These are phyloP conservation scores for Clunio marinus DNA, from an alignment of 2,888 invertebrate genomes.

Conservation along the genomic window DNA sequence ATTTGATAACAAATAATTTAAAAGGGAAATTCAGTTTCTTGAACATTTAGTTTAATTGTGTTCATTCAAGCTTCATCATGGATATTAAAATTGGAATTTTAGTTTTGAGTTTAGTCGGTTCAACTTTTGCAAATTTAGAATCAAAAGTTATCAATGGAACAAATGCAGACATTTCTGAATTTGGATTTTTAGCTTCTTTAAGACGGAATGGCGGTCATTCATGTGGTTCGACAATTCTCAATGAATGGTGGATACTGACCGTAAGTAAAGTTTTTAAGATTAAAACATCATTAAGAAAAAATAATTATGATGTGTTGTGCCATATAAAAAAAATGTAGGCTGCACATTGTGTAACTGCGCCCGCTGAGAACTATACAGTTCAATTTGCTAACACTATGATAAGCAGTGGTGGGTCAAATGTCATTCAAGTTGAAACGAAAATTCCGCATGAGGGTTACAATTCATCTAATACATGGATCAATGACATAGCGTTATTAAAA, in stretches of 20 bases:
- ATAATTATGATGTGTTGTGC: too few relatives aligned
- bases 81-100: neutral
- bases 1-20: too few relatives aligned
- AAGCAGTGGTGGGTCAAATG: conserved; percentile 42
- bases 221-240: conserved; percentile 21
- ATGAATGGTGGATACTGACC: conserved; percentile 17
- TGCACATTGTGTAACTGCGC: conserved; percentile 5
- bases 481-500: conserved; percentile 51
- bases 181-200: conserved; percentile 21
- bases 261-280: neutral
- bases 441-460: conserved; percentile 48
- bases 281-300: too few relatives aligned
- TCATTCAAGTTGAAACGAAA: conserved; percentile 44
- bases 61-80: neutral
- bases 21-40: too few relatives aligned
- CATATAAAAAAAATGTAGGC: too few relatives aligned
- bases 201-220: neutral
- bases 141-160: conserved; percentile 18
- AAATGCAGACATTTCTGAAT: conserved; percentile 19
- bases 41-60: too few relatives aligned
- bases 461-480: conserved; percentile 44
- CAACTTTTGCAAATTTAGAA: neutral
- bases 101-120: neutral
- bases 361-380: conserved; percentile 39
- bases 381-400: conserved; percentile 43